These are phyloP conservation scores for Drosophila rubida DNA, from an alignment of 2,888 invertebrate species.

Conservation along the genomic window DNA sequence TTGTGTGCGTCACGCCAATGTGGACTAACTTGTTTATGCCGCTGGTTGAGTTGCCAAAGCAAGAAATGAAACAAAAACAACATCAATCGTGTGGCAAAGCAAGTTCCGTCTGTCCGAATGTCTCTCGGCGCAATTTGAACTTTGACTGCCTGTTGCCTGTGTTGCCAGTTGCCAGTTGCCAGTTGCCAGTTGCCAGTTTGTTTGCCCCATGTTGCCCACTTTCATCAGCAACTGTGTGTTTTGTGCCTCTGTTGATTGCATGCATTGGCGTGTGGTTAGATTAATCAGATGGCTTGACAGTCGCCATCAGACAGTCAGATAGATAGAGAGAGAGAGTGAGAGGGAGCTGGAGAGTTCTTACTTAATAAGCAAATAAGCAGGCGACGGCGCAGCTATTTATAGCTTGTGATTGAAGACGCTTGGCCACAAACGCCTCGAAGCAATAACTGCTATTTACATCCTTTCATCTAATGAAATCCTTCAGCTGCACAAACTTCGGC, in stretches of 20 bases:
- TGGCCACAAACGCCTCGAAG: constrained; percentile 15
- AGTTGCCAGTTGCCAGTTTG: constrained; percentile 15
- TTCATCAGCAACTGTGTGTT: background rate
- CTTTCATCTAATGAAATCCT: constrained; percentile 34
- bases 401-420: constrained; percentile 42
- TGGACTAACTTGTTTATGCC: constrained; percentile 38
- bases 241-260: constrained; percentile 31
- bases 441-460: constrained; percentile 28
- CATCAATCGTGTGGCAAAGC: constrained; percentile 16
- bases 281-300: constrained; percentile 46
- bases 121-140: constrained; percentile 12
- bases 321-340: too few relatives aligned
- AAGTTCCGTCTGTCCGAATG: constrained; percentile 12
- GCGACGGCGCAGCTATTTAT: constrained; percentile 41
- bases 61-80: constrained; percentile 23
- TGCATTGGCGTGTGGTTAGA: constrained; percentile 28
- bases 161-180: background rate
- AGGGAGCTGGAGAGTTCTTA: constrained; percentile 4
- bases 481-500: background rate
- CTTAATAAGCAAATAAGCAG: constrained; percentile 42
- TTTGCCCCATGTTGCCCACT: background rate
- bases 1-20: constrained; percentile 10
- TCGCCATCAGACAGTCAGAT: constrained; percentile 6
- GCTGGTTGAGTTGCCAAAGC: constrained; percentile 36
- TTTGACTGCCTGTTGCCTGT: constrained; percentile 35